A percentile compares a stretch with the other conserved stretches of the same genome.
Conservation (phyloP, 2,797 vertebrate genomes). For the Parotocinclus haroldoi region DNA sequence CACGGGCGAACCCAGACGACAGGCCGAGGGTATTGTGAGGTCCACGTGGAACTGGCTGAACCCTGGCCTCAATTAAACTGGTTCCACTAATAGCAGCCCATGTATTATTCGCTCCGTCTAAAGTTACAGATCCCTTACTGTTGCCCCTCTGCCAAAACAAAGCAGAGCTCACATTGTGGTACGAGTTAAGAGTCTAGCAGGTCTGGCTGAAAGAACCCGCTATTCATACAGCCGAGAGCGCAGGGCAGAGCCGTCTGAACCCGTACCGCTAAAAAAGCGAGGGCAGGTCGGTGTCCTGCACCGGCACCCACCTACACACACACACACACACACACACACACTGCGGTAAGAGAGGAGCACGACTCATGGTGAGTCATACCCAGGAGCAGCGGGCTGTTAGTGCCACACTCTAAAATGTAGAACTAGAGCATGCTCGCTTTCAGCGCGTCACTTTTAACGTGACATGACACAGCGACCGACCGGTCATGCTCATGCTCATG, state of each 20-base stretch:
- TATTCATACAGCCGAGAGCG: conserved; percentile 9
- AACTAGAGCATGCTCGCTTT: background rate
- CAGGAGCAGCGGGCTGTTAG: background rate
- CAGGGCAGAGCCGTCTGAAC: conserved; percentile 5
- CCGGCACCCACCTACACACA: background rate
- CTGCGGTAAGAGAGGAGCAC: background rate
- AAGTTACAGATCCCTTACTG: background rate
- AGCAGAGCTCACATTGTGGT: background rate
- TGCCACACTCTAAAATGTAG: background rate
- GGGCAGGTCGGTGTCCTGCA: conserved; percentile 3
- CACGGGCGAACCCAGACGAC: background rate
- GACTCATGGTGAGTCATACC: background rate
- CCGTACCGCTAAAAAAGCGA: conserved; percentile 7
- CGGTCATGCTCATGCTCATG: background rate
- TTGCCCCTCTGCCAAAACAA: background rate
- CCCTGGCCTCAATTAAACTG: background rate
- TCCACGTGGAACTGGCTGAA: background rate
- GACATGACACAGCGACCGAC: conserved; percentile 15
- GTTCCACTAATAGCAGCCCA: background rate
- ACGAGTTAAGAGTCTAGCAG: background rate
- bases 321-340: background rate
- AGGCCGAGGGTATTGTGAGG: background rate
- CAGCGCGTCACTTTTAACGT: background rate
- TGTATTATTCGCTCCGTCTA: background rate
- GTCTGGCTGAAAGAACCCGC: background rate